These are phyloP conservation scores for Mimachlamys varia DNA, from an alignment of 2,888 invertebrate species.

Conservation along the genomic window DNA sequence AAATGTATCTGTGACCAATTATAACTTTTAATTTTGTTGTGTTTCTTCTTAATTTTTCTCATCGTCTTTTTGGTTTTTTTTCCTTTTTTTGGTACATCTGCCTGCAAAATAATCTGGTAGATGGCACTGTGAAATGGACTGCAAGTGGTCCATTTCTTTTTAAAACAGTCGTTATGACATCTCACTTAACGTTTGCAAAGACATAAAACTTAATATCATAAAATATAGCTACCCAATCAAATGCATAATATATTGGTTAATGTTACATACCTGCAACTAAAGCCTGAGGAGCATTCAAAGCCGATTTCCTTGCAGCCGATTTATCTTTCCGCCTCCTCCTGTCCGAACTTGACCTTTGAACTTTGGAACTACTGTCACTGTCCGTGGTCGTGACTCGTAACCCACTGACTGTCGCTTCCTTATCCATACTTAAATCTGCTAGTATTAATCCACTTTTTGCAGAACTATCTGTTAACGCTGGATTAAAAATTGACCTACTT, in stretches of 20 bases:
- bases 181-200: too few species aligned
- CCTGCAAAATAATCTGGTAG: too few species aligned
- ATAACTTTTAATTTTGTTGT: too few species aligned
- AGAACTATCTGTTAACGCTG: neutral
- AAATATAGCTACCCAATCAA: too few species aligned
- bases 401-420: neutral
- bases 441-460: neutral
- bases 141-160: too few species aligned
- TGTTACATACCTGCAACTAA: neutral
- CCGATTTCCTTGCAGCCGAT: conserved; percentile 47
- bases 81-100: too few species aligned
- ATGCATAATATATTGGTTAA: neutral
- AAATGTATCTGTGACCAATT: too few species aligned
- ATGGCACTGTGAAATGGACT: too few species aligned
- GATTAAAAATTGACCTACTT: neutral
- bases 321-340: conserved; percentile 48
- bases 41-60: too few species aligned
- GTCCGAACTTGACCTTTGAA: conserved; percentile 40
- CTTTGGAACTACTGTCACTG: conserved; percentile 41
- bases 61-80: too few species aligned
- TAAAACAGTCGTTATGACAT: too few species aligned
- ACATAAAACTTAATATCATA: too few species aligned
- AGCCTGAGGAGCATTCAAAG: conserved; percentile 41
- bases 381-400: conserved; percentile 39
- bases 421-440: neutral